phyloP scores from a whole-genome alignment of 2,888 invertebrate genomes.

The Stenurella melanura region DNA sequence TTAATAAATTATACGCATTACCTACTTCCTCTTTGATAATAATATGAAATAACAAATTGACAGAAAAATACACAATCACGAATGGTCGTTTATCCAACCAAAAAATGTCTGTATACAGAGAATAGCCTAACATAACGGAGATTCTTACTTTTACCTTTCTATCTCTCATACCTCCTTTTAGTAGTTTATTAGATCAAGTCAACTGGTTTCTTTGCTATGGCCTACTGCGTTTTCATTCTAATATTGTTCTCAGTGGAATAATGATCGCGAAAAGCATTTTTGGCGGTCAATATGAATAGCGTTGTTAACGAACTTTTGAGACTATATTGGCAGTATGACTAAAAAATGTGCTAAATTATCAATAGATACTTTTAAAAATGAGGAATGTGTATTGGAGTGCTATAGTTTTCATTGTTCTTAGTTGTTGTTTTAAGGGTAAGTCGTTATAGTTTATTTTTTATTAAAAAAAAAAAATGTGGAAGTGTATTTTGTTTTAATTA shows the following conservation, averaged over 20 bases:
- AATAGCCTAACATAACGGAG: constrained; percentile 24
- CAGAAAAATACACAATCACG: neutral
- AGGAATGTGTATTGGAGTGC: neutral
- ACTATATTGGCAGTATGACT: neutral
- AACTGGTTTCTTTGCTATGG: constrained; percentile 33
- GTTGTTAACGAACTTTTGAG: neutral
- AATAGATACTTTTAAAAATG: constrained; percentile 9
- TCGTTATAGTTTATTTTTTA: neutral
- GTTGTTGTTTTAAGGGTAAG: constrained; percentile 26
- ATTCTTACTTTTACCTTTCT: constrained; percentile 24
- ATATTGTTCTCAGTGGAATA: constrained; percentile 1
- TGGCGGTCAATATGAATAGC: neutral
- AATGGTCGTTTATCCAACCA: neutral
- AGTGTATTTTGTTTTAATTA: no score
- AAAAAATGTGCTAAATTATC: constrained; percentile 8
- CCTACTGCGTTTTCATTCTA: constrained; percentile 20
- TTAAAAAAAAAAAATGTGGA: neutral
- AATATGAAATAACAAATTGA: no score
- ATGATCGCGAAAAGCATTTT: constrained; percentile 8
- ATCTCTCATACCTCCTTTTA: constrained; percentile 27
- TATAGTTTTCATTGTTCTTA: constrained; percentile 10
- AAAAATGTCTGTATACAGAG: neutral
- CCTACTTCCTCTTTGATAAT: neutral
- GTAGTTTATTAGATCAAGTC: constrained; percentile 45
- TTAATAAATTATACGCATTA: neutral